Base-by-base conservation (phyloP, 2,888 invertebrate species). In the Chromoteleia sp. region DNA sequence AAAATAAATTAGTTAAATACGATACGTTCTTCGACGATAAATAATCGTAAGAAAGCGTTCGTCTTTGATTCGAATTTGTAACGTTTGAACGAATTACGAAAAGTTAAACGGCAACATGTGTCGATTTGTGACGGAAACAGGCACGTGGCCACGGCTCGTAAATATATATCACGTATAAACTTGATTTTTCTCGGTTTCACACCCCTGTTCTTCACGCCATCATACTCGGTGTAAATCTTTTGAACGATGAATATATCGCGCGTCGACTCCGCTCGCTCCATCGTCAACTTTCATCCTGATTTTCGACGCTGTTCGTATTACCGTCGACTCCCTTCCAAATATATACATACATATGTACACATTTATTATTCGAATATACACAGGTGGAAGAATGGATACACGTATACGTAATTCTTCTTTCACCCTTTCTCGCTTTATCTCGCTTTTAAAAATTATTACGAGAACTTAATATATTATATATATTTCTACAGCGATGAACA, bases 291-390 rank as follows among this genome's bases (percentile, higher is more conserved):
- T 43, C 68, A 74, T 70, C 67, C 52, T 74, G 77, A 82, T 82
- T 82, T 78, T 68, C 81, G 76, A 78, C 77, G 78, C 77, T 54
- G 74, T 70, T 54, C 73, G 73, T 77, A 73, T 73, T 74, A 77
- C 76, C 45, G 48, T 61, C 74, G 56, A 74, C 58, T 63, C 74
- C 77, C 74, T 78, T 82, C 59, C 67, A 71, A 74, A 74, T 68
- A 77, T 77, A 74, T 78, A 82, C 71, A 73, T 76, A 76, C 77
- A 58, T 78, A 73, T 82, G 81, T 82, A 78, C 77, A 82, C 77
- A 82, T 74, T 82, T 77, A 82, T 82, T 78, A 82, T 78, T 70
- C 74, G 63, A 74, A 81, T 63, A 76, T 61, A 70, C 33, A 67
- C 70, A 76, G 61, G 54, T 78, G 56, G 58, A 78, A 59, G 58